phyloP scores from a whole-genome alignment of 2,888 invertebrate species.

The Aspidiotus destructor region DNA sequence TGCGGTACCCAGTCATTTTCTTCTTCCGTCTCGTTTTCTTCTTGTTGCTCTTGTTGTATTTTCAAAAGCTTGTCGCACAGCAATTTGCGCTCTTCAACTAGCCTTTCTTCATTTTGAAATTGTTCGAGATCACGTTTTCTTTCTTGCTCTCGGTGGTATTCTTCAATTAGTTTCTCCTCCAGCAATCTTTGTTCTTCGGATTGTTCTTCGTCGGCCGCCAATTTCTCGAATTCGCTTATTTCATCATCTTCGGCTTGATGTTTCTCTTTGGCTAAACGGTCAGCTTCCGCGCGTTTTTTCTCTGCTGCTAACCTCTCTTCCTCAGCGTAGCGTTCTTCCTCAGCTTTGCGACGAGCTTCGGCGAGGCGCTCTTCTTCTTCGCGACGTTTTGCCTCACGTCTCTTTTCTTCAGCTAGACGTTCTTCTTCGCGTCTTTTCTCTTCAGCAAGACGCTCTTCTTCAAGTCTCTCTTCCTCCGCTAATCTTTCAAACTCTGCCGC shows the following conservation, averaged over 20 bases:
- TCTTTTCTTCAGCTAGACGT: conserved; percentile 14
- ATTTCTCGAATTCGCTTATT: conserved; percentile 8
- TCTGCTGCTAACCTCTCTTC: conserved; percentile 10
- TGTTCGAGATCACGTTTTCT: conserved; percentile 16
- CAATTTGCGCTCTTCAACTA: conserved; percentile 22
- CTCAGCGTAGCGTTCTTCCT: conserved; percentile 4
- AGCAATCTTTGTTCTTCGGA: conserved; percentile 15
- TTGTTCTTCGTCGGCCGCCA: not conserved
- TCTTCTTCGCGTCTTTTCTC: not conserved
- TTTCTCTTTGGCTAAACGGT: conserved; percentile 5
- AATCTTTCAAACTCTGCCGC: conserved; percentile 1
- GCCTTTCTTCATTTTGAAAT: conserved; percentile 24
- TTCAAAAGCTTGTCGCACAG: conserved; percentile 21
- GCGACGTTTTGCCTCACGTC: not conserved
- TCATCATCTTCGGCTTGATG: conserved; percentile 2
- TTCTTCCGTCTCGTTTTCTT: conserved; percentile 19
- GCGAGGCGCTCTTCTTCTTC: not conserved
- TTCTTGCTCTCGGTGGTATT: conserved; percentile 29
- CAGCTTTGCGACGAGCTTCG: conserved; percentile 10
- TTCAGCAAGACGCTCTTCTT: not conserved
- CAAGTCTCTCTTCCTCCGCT: conserved; percentile 1
- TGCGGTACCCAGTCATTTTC: conserved; percentile 10
- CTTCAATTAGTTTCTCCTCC: conserved; percentile 26
- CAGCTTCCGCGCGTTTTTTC: conserved; percentile 7
- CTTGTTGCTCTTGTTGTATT: conserved; percentile 24